These are phyloP conservation scores for Pipistrellus kuhlii DNA, from an alignment of 2,797 vertebrate genomes.

Conservation along the genomic window DNA sequence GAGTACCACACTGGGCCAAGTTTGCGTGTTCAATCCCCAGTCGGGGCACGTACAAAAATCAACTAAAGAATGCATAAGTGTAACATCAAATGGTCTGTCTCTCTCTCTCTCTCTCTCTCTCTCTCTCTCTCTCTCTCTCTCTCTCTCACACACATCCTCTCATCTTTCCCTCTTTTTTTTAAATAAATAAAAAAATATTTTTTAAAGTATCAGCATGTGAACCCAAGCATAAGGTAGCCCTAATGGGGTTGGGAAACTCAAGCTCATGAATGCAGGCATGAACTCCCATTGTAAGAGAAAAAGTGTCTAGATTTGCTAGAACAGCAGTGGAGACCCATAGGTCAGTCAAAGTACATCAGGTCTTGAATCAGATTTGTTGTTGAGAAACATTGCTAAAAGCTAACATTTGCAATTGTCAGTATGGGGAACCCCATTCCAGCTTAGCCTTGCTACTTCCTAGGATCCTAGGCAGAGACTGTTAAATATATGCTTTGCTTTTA, in stretches of 20 bases:
- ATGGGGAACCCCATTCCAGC: neutral
- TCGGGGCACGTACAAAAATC: neutral
- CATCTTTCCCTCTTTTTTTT: neutral
- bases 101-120: neutral
- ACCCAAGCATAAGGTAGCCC: neutral
- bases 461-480: neutral
- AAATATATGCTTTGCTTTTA: neutral
- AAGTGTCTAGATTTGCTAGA: neutral
- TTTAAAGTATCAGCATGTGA: neutral
- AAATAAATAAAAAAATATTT: neutral
- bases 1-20: neutral
- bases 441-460: neutral
- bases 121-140: neutral
- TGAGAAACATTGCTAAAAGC: neutral
- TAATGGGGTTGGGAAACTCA: neutral
- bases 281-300: neutral
- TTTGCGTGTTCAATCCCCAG: neutral
- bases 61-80: neutral
- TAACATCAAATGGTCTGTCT: neutral
- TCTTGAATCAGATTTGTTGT: neutral
- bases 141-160: neutral
- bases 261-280: neutral
- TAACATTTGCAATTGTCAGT: neutral
- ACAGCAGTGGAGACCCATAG: neutral
- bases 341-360: fast-evolving